Conservation (phyloP, 2,888 invertebrate species). For the Synanthedon vespiformis region DNA sequence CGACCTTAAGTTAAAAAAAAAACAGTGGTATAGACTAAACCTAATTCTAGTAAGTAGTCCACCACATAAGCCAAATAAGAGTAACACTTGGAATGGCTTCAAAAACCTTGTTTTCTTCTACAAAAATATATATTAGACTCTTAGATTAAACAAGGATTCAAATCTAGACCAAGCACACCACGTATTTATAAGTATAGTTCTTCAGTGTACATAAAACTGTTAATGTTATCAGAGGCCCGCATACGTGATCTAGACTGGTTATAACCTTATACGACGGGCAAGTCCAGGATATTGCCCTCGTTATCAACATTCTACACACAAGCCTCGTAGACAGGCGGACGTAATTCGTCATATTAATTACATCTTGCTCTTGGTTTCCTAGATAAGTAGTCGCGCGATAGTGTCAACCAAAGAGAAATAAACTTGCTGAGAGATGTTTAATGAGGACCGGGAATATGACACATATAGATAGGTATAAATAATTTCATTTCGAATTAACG, state of each 20-base stretch:
- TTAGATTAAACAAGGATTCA: too few relatives aligned
- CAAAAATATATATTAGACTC: too few relatives aligned
- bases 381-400: slow-evolving; percentile 19
- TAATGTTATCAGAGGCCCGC: slow-evolving; percentile 7
- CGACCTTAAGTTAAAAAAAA: too few relatives aligned
- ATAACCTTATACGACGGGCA: slow-evolving; percentile 16
- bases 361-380: slow-evolving; percentile 26
- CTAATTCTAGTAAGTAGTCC: too few relatives aligned
- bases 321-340: slow-evolving; percentile 26
- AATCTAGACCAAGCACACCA: too few relatives aligned
- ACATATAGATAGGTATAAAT: not conserved
- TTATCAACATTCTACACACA: slow-evolving; percentile 34
- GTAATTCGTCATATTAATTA: slow-evolving; percentile 31
- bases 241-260: slow-evolving; percentile 4
- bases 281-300: slow-evolving; percentile 39
- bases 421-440: not conserved
- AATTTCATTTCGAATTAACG: too few relatives aligned
- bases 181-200: too few relatives aligned
- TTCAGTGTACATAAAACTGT: not conserved
- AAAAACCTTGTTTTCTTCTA: too few relatives aligned
- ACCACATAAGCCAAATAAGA: too few relatives aligned
- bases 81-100: too few relatives aligned
- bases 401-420: slow-evolving; percentile 6
- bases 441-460: too few relatives aligned
- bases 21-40: too few relatives aligned